Percentiles rank a stretch among this genome's conserved stretches.
phyloP scores from a whole-genome alignment of 2,888 invertebrate genomes.

The Habrosyne pyritoides region DNA sequence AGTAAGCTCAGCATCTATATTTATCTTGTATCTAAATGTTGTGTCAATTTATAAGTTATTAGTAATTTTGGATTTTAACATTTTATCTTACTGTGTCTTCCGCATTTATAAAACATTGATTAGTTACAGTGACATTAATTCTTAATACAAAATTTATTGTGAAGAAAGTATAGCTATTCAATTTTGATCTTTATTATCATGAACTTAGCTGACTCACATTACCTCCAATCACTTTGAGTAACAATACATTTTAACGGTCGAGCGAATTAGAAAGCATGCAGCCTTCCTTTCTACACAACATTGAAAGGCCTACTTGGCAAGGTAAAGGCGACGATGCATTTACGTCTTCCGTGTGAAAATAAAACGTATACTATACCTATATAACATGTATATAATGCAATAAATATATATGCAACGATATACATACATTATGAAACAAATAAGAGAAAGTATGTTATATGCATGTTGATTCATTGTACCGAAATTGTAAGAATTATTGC shows the following conservation, averaged over 20 bases:
- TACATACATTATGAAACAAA: too few species aligned
- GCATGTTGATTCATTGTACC: background rate
- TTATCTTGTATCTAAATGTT: background rate
- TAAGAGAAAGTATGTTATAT: background rate
- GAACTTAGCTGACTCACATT: background rate
- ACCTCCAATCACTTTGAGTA: background rate
- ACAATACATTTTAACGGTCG: slow-evolving; percentile 18
- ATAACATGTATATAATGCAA: background rate
- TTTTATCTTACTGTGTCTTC: background rate
- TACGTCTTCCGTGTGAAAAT: background rate
- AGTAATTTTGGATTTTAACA: background rate
- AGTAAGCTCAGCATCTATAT: too few species aligned
- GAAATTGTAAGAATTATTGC: too few species aligned
- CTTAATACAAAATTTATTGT: background rate
- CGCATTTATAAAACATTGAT: background rate
- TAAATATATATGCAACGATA: background rate
- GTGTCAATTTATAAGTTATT: background rate
- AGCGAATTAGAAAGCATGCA: slow-evolving; percentile 43
- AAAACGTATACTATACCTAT: background rate
- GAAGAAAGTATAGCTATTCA: background rate
- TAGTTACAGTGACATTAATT: background rate
- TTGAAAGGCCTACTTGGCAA: slow-evolving; percentile 5
- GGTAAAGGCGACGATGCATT: slow-evolving; percentile 2
- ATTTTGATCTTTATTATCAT: background rate
- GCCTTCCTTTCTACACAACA: slow-evolving; percentile 18